A percentile compares a stretch with the other conserved stretches of the same genome.
phyloP scores from a whole-genome alignment of 2,113 vertebrate species.

The Neotragus moschatus region DNA sequence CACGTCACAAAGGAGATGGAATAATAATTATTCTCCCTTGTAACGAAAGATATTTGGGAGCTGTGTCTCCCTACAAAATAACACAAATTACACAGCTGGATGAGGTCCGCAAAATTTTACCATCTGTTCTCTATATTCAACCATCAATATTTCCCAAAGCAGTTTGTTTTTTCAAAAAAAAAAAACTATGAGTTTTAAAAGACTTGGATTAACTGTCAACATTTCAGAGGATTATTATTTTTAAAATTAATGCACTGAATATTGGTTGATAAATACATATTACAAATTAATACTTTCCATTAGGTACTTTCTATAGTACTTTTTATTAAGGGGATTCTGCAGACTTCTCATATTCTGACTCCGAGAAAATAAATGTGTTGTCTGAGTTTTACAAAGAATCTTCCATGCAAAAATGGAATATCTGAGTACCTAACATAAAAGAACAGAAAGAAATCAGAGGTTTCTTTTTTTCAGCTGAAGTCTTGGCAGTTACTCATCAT shows the following conservation, averaged over 20 bases:
- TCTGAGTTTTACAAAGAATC: not conserved
- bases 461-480: not conserved
- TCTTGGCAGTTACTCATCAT: not conserved
- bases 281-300: not conserved
- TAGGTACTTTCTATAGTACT: not conserved
- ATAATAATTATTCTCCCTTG: constrained; percentile 40
- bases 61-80: constrained; percentile 49
- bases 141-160: constrained; percentile 37
- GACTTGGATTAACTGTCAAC: not conserved
- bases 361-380: not conserved
- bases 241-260: not conserved
- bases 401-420: not conserved
- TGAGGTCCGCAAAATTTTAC: constrained; percentile 18
- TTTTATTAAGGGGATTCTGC: not conserved
- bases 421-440: not conserved
- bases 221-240: not conserved
- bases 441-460: not conserved
- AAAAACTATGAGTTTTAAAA: constrained; percentile 23
- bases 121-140: constrained; percentile 32
- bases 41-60: constrained; percentile 59
- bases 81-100: constrained; percentile 64
- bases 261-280: not conserved
- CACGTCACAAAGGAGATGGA: constrained; percentile 12
- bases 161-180: not conserved
- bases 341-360: not conserved